These are phyloP conservation scores for Reinhardtius hippoglossoides DNA, from an alignment of 2,113 vertebrate genomes.

Conservation along the genomic window DNA sequence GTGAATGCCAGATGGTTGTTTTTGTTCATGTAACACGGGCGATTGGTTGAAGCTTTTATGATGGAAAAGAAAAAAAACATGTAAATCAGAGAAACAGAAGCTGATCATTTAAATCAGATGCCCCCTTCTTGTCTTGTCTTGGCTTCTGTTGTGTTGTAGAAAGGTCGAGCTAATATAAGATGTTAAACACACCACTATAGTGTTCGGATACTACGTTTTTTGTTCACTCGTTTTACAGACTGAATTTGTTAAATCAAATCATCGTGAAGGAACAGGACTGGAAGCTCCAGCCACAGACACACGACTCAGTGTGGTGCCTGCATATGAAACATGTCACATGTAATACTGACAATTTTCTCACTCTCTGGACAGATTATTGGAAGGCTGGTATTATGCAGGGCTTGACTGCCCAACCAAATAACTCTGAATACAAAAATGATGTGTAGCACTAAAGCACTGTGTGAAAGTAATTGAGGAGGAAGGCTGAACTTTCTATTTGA, in stretches of 20 bases:
- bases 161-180: not conserved
- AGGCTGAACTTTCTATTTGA: not conserved
- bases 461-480: not conserved
- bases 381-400: not conserved
- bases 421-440: not conserved
- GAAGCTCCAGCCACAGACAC: not conserved
- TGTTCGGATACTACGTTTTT: not conserved
- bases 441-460: slow-evolving; percentile 1
- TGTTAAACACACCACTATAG: not conserved
- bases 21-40: not conserved
- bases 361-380: not conserved
- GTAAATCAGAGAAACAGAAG: not conserved
- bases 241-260: not conserved
- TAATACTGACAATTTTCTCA: not conserved
- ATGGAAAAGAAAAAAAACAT: not conserved
- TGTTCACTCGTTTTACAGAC: not conserved
- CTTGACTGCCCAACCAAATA: not conserved
- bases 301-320: not conserved
- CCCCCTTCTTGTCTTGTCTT: not conserved
- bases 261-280: not conserved
- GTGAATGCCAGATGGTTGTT: not conserved
- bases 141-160: not conserved
- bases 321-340: slow-evolving; percentile 49
- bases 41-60: not conserved
- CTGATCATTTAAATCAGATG: not conserved